Conservation (phyloP, 2,888 invertebrate species). For the Choreutis nemorana region DNA sequence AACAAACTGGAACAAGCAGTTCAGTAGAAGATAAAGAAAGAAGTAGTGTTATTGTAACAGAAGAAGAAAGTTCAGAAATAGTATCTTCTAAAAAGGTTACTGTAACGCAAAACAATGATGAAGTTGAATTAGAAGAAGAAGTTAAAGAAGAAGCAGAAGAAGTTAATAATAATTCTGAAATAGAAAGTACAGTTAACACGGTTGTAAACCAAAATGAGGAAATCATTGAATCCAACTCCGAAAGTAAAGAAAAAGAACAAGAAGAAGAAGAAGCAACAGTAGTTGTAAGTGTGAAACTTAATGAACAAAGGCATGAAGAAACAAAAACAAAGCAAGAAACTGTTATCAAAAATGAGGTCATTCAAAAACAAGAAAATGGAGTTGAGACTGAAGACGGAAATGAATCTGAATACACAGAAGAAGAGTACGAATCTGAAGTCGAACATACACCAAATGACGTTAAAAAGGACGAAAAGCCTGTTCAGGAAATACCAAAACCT, state of each 20-base stretch:
- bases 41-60: slow-evolving; percentile 25
- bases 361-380: slow-evolving; percentile 6
- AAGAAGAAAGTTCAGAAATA: slow-evolving; percentile 39
- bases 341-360: slow-evolving; percentile 4
- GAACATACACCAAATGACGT: slow-evolving; percentile 14
- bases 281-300: too few species aligned
- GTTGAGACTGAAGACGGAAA: slow-evolving; percentile 15
- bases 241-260: slow-evolving; percentile 6
- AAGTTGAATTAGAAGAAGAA: slow-evolving; percentile 11
- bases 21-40: slow-evolving; percentile 23
- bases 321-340: slow-evolving; percentile 18
- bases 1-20: too few species aligned
- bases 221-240: too few species aligned
- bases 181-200: background rate
- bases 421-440: slow-evolving; percentile 13
- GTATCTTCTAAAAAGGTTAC: slow-evolving; percentile 41
- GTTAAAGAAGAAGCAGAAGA: slow-evolving; percentile 13
- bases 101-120: slow-evolving; percentile 24
- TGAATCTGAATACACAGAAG: slow-evolving; percentile 16
- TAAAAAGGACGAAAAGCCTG: too few species aligned
- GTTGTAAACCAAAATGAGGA: background rate
- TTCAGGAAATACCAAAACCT: slow-evolving; percentile 4
- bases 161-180: slow-evolving; percentile 7
- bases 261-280: background rate
- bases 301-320: slow-evolving; percentile 19